Evolutionary conservation across 2,113 vertebrate genomes (phyloP).

Genomic region (Thomomys bottae): DNA sequence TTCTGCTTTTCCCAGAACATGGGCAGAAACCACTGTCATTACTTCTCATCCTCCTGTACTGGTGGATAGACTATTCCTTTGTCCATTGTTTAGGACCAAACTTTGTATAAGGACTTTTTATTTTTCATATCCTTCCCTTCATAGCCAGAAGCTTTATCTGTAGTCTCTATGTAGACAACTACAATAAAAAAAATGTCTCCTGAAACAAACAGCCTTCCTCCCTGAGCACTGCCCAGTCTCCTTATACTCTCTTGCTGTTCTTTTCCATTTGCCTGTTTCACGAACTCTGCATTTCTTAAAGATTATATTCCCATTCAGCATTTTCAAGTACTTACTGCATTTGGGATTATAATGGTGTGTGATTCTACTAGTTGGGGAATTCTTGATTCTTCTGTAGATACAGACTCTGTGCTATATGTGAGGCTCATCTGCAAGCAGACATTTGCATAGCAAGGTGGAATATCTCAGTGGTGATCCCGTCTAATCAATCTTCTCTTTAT

Average conservation of each 20-base stretch:
- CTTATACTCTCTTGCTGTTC: neutral
- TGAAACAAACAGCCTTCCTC: neutral
- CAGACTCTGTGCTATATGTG: neutral
- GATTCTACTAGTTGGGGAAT: neutral
- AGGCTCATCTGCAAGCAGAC: neutral
- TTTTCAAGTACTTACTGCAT: neutral
- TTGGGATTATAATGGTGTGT: neutral
- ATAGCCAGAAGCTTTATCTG: neutral
- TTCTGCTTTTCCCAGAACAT: neutral
- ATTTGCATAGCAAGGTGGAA: neutral
- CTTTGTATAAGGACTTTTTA: neutral
- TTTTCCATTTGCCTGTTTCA: neutral
- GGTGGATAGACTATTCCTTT: neutral
- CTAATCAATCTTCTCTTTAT: no score
- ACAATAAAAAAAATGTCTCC: neutral
- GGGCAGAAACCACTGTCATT: neutral
- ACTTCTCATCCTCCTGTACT: neutral
- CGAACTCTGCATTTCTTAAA: neutral
- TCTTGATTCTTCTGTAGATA: neutral
- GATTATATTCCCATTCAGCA: neutral
- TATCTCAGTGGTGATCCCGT: neutral
- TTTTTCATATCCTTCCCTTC: neutral
- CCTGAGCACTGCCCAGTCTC: rapidly evolving
- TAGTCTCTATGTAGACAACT: neutral
- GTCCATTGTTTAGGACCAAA: neutral